Evolutionary conservation across 30 jellyfish, hydroid and myxozoan genomes (phyloP).

Genomic region (Hydractinia echinata): DNA sequence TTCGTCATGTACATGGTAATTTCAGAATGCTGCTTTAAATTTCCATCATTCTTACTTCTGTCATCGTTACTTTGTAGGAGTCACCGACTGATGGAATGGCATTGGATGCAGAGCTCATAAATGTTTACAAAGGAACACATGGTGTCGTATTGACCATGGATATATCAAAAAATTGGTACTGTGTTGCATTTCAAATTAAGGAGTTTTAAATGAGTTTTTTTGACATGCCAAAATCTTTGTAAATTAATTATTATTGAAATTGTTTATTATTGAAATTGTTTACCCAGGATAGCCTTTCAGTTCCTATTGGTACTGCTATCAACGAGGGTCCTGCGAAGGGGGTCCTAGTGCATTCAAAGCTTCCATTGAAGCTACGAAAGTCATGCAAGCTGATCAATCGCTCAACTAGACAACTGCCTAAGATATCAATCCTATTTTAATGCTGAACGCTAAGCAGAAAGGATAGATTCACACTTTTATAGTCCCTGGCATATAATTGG

Average conservation of each 20-base stretch:
- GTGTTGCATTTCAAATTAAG: background rate
- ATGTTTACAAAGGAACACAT: constrained; percentile 90
- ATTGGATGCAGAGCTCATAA: constrained; percentile 85
- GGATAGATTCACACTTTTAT: no score
- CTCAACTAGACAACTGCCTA: no score
- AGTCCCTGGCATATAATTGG: no score
- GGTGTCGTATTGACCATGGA: constrained; percentile 80
- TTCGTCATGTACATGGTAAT: background rate
- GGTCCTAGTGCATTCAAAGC: no score
- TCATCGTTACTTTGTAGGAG: constrained; percentile 8
- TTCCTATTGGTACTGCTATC: no score
- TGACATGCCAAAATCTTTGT: background rate
- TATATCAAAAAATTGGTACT: constrained; percentile 79
- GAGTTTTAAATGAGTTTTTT: no score
- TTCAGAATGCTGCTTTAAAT: background rate
- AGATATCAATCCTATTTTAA: no score
- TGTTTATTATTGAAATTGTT: background rate
- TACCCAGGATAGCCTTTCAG: no score
- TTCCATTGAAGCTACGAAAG: no score
- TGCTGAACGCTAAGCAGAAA: no score
- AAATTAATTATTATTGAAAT: background rate
- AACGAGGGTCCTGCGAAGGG: no score
- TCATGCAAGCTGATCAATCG: no score
- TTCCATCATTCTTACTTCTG: background rate
- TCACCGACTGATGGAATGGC: constrained; percentile 48